phyloP scores from a whole-genome alignment of 2,113 vertebrate genomes.

The Aldabrachelys gigantea region DNA sequence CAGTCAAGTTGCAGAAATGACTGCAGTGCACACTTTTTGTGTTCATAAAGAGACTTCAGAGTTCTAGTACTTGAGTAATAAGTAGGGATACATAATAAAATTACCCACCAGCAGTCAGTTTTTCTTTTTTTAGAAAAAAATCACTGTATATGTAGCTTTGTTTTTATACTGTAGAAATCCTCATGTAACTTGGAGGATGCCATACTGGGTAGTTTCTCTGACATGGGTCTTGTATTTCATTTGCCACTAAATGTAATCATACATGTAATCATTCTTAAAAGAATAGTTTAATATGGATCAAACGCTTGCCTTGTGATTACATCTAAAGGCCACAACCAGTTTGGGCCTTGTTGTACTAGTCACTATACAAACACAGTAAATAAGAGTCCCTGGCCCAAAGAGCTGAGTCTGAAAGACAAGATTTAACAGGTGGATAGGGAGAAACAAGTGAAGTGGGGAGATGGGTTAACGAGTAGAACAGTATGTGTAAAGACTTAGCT shows the following conservation, averaged over 20 bases:
- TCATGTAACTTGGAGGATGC: background rate
- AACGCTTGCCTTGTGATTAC: rapidly evolving
- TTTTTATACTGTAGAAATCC: background rate
- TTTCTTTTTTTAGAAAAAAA: background rate
- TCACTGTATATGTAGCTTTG: background rate
- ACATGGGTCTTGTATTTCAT: background rate
- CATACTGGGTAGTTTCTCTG: background rate
- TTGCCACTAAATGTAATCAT: background rate
- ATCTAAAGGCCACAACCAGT: background rate
- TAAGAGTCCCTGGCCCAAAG: rapidly evolving
- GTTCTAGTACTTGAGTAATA: background rate
- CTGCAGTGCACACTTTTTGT: rapidly evolving
- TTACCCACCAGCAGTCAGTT: background rate
- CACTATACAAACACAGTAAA: background rate
- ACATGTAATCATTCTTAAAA: rapidly evolving
- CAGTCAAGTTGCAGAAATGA: background rate
- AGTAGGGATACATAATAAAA: background rate
- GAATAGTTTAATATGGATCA: background rate
- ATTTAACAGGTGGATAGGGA: background rate
- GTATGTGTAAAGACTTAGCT: background rate
- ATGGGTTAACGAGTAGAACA: rapidly evolving
- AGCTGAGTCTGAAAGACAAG: rapidly evolving
- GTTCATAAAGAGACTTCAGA: background rate
- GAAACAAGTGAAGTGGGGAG: background rate
- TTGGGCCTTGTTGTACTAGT: background rate